Base-by-base conservation (phyloP, 2,888 invertebrate genomes). In the Cantharis rufa region DNA sequence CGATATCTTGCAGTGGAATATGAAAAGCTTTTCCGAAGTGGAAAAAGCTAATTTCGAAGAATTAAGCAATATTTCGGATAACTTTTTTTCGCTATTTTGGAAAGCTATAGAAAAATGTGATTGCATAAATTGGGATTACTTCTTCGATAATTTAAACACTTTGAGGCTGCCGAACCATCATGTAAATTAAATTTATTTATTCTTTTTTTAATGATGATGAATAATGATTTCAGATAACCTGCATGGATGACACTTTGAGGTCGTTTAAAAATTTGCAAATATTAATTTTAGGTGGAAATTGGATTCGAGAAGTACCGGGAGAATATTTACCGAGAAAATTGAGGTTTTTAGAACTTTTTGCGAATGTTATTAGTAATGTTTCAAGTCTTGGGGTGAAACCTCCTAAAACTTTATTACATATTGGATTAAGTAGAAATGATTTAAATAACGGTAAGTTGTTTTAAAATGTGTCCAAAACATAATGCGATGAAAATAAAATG, bases 151-250 rank as follows among this genome's bases (percentile, higher is more conserved):
- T 66, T 73, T 86, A 18, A 77, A 76, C 61, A 80, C 75, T 9
- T 74, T 87, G 13, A 78, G 84, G 73, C 74, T 87, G 28, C 75
- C 71, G 62, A 82, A 85, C 72, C 82, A 78, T 78, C 81, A 85
- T 78, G 87, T 87, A 82, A 79, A 72, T 24, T n/a, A n/a, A 48
- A 48, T 2, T n/a, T 9, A 7, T 48, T n/a, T 48, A 0, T n/a
- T 5, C 7, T 24, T n/a, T n/a, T 48, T 7, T 7, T n/a, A 48
- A n/a, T 48, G 21, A 21, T 13, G 0, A 11, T n/a, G 13, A n/a
- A n/a, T n/a, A n/a, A n/a, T n/a, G n/a, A n/a, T 80, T 90, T 78
- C 84, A 91, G 91, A 89, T 91, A 84, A 90, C 89, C n/a, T 83
- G 86, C 13, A 80, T 91, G 70, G 91, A 91, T 81, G 71, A 81